Evolutionary conservation across 1,140 invertebrate species (phyloP).

Genomic region (Metaphire vulgaris): DNA sequence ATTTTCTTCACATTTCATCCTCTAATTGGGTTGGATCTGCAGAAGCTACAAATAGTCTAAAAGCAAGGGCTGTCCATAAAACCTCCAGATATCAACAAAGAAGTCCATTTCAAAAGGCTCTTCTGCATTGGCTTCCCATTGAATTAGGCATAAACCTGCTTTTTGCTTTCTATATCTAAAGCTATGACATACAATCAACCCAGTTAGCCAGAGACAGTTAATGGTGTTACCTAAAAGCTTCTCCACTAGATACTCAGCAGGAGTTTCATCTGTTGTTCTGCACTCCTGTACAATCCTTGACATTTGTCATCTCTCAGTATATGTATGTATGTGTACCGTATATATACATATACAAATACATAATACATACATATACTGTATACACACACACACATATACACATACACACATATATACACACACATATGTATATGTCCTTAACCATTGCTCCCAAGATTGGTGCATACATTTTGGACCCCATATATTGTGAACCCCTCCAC

Average conservation of each 20-base stretch:
- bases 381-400: constrained; percentile 1
- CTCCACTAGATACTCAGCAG: too few relatives aligned
- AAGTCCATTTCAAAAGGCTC: background rate
- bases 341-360: too few relatives aligned
- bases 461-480: background rate
- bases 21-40: too few relatives aligned
- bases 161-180: background rate
- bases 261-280: background rate
- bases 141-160: background rate
- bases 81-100: too few relatives aligned
- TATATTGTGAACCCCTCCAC: background rate
- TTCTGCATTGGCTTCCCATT: background rate
- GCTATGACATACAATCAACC: too few relatives aligned
- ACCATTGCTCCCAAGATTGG: background rate
- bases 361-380: background rate
- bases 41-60: too few relatives aligned
- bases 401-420: background rate
- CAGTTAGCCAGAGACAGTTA: too few relatives aligned
- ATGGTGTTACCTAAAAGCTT: too few relatives aligned
- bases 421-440: background rate
- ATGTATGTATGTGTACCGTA: background rate
- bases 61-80: too few relatives aligned
- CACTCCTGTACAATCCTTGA: background rate
- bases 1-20: too few relatives aligned
- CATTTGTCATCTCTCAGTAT: background rate